Evolutionary conservation across 1,140 invertebrate species (phyloP).

Genomic region (Bombus confusus): DNA sequence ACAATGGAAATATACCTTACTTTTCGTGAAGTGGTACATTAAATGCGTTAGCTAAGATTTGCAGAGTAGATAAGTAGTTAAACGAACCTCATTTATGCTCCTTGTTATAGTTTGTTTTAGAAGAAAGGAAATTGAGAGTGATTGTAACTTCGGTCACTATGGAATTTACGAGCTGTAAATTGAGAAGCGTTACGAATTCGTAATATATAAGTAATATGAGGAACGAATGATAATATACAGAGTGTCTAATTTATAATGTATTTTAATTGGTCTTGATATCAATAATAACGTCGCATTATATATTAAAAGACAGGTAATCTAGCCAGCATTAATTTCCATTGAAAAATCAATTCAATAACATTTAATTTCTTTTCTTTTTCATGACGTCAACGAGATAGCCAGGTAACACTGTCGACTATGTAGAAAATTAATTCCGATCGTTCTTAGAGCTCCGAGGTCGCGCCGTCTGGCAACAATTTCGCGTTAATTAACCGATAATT

Average conservation of each 20-base stretch:
- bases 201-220: no score
- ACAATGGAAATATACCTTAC: neutral
- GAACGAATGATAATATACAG: no score
- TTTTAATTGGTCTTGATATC: no score
- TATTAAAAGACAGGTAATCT: no score
- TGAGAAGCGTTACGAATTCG: neutral
- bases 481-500: slow-evolving; percentile 22
- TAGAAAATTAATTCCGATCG: neutral
- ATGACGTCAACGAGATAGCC: neutral
- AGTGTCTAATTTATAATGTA: no score
- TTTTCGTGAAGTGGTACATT: neutral
- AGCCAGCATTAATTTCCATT: no score
- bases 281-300: no score
- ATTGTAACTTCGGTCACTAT: neutral
- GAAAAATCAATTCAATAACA: no score
- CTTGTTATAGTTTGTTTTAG: neutral
- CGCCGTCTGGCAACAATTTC: neutral
- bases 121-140: neutral
- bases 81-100: neutral
- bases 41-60: neutral
- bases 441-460: no score
- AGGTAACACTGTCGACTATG: neutral
- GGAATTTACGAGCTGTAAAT: neutral
- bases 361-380: no score
- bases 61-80: neutral